Evolutionary conservation across 2,797 vertebrate genomes (phyloP).

Genomic region (Calcarius lapponicus): DNA sequence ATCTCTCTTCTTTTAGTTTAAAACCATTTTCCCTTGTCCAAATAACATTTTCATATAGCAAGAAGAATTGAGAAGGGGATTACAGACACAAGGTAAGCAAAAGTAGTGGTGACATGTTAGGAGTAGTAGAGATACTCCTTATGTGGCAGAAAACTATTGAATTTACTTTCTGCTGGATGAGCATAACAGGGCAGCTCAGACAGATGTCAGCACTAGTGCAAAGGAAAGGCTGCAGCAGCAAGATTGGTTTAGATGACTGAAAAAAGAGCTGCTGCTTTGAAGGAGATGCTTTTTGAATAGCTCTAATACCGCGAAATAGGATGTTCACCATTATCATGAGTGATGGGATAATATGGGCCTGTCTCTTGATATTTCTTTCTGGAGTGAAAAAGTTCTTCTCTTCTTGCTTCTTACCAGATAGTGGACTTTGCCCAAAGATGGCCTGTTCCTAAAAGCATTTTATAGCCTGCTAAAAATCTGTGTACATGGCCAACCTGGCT

Average conservation of each 20-base stretch:
- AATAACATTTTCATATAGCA: background rate
- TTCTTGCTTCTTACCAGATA: background rate
- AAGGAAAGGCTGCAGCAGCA: background rate
- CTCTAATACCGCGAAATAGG: background rate
- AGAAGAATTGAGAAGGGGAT: background rate
- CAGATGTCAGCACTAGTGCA: background rate
- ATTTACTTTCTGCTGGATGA: slow-evolving; percentile 19
- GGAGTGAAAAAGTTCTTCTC: background rate
- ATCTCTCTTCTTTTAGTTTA: background rate
- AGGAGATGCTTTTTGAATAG: background rate
- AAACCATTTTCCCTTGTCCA: background rate
- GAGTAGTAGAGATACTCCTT: background rate
- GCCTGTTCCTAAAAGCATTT: background rate
- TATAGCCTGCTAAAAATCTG: background rate
- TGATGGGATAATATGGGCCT: background rate
- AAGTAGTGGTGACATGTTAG: background rate
- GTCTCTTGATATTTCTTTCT: background rate
- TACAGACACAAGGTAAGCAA: background rate
- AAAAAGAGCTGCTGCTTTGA: background rate
- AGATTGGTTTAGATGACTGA: background rate
- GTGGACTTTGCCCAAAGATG: background rate
- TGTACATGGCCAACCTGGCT: background rate
- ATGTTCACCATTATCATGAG: background rate
- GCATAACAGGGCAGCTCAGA: background rate
- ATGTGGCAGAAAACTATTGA: background rate